A percentile compares a stretch with the other conserved stretches of the same genome.
Evolutionary conservation across 1,140 invertebrate genomes (phyloP).

Genomic region (Mycetomoellerius zeteki): DNA sequence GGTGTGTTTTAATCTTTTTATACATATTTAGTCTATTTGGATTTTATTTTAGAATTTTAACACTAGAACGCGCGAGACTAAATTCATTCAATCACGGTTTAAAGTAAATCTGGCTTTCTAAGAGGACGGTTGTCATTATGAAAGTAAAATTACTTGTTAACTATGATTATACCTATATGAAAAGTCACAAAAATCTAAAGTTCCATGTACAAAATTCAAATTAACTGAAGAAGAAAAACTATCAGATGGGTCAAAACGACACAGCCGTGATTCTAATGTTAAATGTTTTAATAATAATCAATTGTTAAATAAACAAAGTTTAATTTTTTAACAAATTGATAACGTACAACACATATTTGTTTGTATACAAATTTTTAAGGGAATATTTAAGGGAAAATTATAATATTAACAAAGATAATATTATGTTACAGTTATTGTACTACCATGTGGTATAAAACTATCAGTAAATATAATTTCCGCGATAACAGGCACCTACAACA

Average conservation of each 20-base stretch:
- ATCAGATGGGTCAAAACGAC: no score
- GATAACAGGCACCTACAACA: neutral
- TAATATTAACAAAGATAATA: constrained; percentile 10
- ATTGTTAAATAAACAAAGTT: neutral
- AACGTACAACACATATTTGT: neutral
- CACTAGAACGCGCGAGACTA: no score
- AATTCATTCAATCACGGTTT: no score
- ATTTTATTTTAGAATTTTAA: neutral
- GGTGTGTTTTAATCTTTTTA: neutral
- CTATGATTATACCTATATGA: no score
- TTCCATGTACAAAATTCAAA: no score
- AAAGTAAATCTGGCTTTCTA: no score
- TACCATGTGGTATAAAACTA: neutral
- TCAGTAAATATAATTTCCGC: constrained; percentile 7
- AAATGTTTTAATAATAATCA: neutral
- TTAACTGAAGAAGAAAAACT: no score
- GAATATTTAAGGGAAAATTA: constrained; percentile 31
- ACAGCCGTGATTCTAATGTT: no score
- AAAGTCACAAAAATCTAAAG: no score
- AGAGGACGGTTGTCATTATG: no score
- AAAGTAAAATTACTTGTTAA: no score
- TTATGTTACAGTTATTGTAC: constrained; percentile 7
- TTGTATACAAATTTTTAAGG: neutral
- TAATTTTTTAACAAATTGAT: neutral
- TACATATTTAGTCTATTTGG: neutral